phyloP scores from a whole-genome alignment of 2,113 vertebrate species.

The Tursiops truncatus region DNA sequence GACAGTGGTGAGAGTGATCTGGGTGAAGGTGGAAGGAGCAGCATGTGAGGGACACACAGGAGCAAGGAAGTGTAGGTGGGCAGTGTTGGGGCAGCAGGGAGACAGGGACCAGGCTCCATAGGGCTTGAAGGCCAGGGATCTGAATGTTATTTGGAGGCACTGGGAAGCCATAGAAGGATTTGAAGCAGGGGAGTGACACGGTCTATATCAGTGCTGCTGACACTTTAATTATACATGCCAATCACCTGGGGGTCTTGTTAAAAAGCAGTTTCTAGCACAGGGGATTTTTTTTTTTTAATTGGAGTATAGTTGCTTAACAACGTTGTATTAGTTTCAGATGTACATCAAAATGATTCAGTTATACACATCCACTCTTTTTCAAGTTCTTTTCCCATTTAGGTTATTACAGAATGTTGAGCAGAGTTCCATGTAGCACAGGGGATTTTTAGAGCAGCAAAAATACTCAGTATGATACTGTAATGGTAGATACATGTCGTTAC shows the following conservation, averaged over 20 bases:
- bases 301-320: background rate
- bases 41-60: background rate
- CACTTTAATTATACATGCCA: background rate
- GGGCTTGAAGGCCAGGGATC: background rate
- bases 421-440: background rate
- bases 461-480: background rate
- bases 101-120: background rate
- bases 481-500: background rate
- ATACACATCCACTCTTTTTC: background rate
- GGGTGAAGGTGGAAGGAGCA: background rate
- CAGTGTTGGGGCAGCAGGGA: background rate
- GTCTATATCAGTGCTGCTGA: background rate
- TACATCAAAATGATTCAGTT: background rate
- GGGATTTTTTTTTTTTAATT: background rate
- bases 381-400: background rate
- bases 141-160: background rate
- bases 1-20: background rate
- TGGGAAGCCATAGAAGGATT: background rate
- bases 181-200: background rate
- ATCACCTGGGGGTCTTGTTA: background rate
- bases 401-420: background rate
- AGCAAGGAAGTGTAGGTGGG: background rate
- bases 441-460: conserved; percentile 42
- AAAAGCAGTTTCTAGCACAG: background rate
- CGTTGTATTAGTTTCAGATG: background rate